A percentile compares a stretch with the other conserved stretches of the same genome.
These are phyloP conservation scores for Genyomyrus donnyi DNA, from an alignment of 2,113 vertebrate species.

Conservation along the genomic window DNA sequence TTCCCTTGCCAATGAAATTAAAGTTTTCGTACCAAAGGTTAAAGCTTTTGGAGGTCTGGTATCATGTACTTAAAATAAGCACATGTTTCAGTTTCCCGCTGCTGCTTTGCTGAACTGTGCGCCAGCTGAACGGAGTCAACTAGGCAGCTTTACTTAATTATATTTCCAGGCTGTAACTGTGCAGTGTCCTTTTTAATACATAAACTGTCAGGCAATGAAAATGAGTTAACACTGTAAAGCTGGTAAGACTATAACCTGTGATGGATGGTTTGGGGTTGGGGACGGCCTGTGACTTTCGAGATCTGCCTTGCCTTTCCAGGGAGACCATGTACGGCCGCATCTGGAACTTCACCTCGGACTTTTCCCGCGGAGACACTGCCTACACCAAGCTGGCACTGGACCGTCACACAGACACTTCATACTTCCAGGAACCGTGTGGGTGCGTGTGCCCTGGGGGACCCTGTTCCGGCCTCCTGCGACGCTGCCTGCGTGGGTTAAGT, in stretches of 20 bases:
- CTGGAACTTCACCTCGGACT: slow-evolving; percentile 88
- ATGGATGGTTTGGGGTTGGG: neutral
- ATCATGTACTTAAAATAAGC: neutral
- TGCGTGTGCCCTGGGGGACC: slow-evolving; percentile 42
- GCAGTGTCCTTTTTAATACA: neutral
- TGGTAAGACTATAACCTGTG: neutral
- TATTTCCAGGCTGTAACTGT: neutral
- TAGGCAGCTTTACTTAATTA: neutral
- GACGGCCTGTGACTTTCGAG: neutral
- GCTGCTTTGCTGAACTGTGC: neutral
- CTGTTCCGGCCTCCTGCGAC: neutral
- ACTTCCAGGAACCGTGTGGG: slow-evolving; percentile 92
- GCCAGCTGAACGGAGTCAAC: neutral
- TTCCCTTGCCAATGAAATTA: neutral
- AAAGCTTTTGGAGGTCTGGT: neutral
- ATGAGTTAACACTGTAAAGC: neutral
- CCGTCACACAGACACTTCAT: slow-evolving; percentile 83
- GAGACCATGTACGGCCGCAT: slow-evolving; percentile 86
- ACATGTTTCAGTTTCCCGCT: neutral
- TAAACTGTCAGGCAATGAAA: neutral
- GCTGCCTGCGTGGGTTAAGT: neutral
- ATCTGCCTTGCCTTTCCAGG: slow-evolving; percentile 45
- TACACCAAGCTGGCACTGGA: slow-evolving; percentile 85
- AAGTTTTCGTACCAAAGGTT: neutral
- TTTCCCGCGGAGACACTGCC: slow-evolving; percentile 80